Percentiles rank a stretch among this genome's conserved stretches.
Evolutionary conservation across 2,797 vertebrate species (phyloP).

Genomic region (Fistularia commersonii): DNA sequence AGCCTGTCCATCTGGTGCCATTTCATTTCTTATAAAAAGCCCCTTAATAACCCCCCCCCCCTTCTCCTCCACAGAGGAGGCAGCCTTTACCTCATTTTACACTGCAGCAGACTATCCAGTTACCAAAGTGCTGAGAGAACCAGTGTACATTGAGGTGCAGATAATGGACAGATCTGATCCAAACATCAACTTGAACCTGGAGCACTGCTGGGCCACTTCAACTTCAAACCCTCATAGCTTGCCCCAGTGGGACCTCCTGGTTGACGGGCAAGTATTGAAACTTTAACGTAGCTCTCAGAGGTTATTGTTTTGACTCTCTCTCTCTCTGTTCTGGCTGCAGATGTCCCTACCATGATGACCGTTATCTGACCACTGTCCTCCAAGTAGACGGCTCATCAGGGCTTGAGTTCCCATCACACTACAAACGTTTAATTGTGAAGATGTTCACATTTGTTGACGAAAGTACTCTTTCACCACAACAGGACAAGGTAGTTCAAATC

Average conservation of each 20-base stretch:
- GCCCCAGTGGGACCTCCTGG: constrained; percentile 74
- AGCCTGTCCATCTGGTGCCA: fast-evolving
- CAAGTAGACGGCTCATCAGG: constrained; percentile 53
- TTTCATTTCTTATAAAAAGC: too few relatives aligned
- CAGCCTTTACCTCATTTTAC: constrained; percentile 67
- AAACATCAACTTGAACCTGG: constrained; percentile 64
- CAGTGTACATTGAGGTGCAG: constrained; percentile 64
- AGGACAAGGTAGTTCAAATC: constrained; percentile 41
- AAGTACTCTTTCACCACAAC: constrained; percentile 7
- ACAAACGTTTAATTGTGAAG: constrained; percentile 69
- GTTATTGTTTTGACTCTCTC: not conserved
- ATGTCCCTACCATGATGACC: constrained; percentile 71
- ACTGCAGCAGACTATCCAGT: constrained; percentile 65
- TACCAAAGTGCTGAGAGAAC: constrained; percentile 64
- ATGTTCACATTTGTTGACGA: constrained; percentile 71
- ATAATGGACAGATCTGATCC: constrained; percentile 65
- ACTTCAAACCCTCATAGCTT: constrained; percentile 38
- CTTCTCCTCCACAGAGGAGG: constrained; percentile 50
- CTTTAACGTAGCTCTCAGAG: not conserved
- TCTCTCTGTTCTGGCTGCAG: constrained; percentile 32
- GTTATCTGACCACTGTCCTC: constrained; percentile 55
- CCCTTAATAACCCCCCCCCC: too few relatives aligned
- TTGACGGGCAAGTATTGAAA: constrained; percentile 60
- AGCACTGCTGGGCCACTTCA: constrained; percentile 75
- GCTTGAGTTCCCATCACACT: constrained; percentile 57